Base-by-base conservation (phyloP, 2,888 invertebrate genomes). In the Achlya flavicornis region DNA sequence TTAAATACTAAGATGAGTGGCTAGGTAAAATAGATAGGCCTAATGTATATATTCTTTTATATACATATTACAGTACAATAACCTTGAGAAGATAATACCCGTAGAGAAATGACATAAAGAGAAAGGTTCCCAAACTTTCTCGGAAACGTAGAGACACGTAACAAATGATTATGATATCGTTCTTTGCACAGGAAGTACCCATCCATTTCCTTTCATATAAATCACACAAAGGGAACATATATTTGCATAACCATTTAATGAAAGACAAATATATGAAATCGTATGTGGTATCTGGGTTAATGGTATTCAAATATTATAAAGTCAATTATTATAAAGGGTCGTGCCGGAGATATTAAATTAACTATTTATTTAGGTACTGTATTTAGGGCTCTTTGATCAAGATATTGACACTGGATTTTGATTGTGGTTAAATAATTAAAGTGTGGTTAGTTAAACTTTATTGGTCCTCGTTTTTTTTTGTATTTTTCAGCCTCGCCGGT, bases 241-340 rank as follows among this genome's bases (percentile, higher is more conserved):
- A 69, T 73, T 69, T 67, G 61, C 72, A 71, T 71, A 63, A 64
- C 64, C 67, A 69, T 35, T 64, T 43, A 67, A 71, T 74, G 63
- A 63, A 71, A 66, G 8, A 58, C 58, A 69, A 66, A 66, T 62
- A 63, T 32, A 46, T 32, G 62, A 58, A 46, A 43, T 60, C 60
- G 60, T 60, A 53, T 53, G 60, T 60, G 60, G 60, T 60, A 26
- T 38, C 11, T 19, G 43, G 43, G 41, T 26, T 60, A 60, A 60
- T 60, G 38, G 12, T 60, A 41, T 60, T 60, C 60, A 19, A 32
- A 19, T 53, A 53, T 53, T 53, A 41, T 60, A 43, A 60, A 60
- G 60, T 60, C 60, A 60, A 59, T 59, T n/a, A 60, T 60, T 53
- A 10, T 53, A 53, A 53, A 53, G 53, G 48, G 53, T 19, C 7